Conservation (phyloP, 2,888 invertebrate species). For the Melinopterus prodromus region DNA sequence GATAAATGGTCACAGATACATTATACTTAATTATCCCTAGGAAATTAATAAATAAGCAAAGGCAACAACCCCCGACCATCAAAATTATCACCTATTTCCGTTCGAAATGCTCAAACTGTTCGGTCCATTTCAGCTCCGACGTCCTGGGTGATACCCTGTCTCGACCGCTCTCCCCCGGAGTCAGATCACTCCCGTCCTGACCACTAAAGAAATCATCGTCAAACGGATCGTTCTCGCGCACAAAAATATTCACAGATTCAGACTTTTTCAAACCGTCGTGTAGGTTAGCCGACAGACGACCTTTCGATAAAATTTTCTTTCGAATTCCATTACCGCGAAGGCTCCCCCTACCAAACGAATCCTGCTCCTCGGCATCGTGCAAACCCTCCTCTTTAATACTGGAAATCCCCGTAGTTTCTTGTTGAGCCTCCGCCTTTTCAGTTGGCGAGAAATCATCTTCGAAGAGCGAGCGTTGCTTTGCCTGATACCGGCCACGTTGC, state of each 20-base stretch:
- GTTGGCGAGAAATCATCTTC: conserved; percentile 69
- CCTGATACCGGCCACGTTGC: conserved; percentile 24
- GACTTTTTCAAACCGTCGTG: conserved; percentile 78
- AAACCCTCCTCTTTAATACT: conserved; percentile 57
- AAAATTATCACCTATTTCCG: conserved; percentile 26
- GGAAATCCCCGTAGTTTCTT: conserved; percentile 48
- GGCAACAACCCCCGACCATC: not conserved
- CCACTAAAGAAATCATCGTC: conserved; percentile 84
- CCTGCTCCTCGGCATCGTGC: conserved; percentile 48
- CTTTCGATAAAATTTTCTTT: conserved; percentile 52
- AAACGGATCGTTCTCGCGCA: conserved; percentile 86
- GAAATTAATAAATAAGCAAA: not conserved
- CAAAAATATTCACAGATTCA: conserved; percentile 90
- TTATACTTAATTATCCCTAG: conserved; percentile 4
- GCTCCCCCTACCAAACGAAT: conserved; percentile 46
- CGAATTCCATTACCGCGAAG: conserved; percentile 47
- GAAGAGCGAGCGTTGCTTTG: conserved; percentile 57
- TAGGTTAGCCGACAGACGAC: conserved; percentile 46
- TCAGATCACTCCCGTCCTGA: conserved; percentile 38
- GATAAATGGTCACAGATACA: conserved; percentile 4
- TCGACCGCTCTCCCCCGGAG: conserved; percentile 28
- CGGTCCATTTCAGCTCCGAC: conserved; percentile 60
- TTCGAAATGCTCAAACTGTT: conserved; percentile 60
- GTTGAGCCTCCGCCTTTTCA: conserved; percentile 44
- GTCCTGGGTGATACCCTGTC: conserved; percentile 46